Conservation (phyloP, 2,113 vertebrate genomes). For the Echinops telfairi region DNA sequence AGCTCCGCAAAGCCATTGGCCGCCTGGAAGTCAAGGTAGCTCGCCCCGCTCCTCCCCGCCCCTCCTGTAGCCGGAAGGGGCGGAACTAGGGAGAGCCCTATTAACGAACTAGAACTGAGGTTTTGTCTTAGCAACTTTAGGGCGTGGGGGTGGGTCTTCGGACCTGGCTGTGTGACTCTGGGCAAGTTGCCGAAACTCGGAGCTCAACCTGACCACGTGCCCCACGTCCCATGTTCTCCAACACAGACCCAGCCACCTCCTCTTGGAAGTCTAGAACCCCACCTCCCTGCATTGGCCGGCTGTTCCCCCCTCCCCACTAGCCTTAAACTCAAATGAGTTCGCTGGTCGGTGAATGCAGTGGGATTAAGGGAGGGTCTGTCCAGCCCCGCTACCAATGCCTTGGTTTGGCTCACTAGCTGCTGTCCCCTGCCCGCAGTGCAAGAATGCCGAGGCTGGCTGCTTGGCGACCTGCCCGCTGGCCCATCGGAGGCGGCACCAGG, state of each 20-base stretch:
- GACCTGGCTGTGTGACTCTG: neutral
- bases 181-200: no score
- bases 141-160: neutral
- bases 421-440: conserved; percentile 84
- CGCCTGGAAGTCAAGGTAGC: conserved; percentile 90
- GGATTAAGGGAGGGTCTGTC: neutral
- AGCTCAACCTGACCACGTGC: neutral
- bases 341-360: neutral
- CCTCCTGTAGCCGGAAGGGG: no score
- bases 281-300: neutral
- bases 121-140: no score
- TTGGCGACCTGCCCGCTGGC: conserved; percentile 87
- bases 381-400: neutral
- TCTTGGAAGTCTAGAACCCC: neutral
- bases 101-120: no score
- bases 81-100: neutral
- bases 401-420: neutral
- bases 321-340: neutral
- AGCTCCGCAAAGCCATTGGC: conserved; percentile 89
- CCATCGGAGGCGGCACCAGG: conserved; percentile 88
- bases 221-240: neutral
- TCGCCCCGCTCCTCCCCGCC: neutral
- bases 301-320: neutral
- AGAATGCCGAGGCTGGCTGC: conserved; percentile 89
- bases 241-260: neutral